Evolutionary conservation across 2,888 invertebrate genomes (phyloP).

Genomic region (Galerucella calmariensis): DNA sequence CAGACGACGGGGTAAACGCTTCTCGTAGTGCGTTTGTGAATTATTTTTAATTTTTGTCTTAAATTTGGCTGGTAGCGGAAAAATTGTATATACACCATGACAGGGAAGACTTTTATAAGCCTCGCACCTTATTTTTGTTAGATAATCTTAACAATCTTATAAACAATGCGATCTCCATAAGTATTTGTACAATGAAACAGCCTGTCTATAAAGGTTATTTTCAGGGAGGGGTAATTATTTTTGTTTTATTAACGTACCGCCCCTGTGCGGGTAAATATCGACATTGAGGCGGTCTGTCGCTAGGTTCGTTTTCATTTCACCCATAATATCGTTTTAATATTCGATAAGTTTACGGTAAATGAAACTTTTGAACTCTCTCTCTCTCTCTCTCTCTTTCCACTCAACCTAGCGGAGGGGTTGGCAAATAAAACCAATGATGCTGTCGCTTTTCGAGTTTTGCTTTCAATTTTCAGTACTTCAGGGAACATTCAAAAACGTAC

Average conservation of each 20-base stretch:
- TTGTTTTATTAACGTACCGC: background rate
- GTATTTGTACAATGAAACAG: no score
- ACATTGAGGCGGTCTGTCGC: constrained; percentile 3
- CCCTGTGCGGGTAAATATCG: background rate
- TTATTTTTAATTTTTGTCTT: no score
- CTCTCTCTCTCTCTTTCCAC: constrained; percentile 2
- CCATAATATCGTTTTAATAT: constrained; percentile 33
- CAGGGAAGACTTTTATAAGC: no score
- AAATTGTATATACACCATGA: no score
- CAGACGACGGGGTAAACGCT: no score
- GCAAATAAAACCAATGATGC: constrained; percentile 28
- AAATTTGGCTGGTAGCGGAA: no score
- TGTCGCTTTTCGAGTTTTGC: constrained; percentile 22
- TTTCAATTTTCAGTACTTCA: constrained; percentile 24
- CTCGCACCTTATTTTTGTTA: no score
- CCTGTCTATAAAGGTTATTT: background rate
- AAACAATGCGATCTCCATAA: no score
- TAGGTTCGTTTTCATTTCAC: constrained; percentile 19
- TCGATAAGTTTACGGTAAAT: constrained; percentile 35
- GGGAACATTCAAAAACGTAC: constrained; percentile 26
- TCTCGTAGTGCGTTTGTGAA: no score
- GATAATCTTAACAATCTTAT: no score
- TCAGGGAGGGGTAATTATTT: background rate
- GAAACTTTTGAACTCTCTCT: constrained; percentile 34
- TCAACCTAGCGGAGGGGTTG: constrained; percentile 12